Conservation (phyloP, 2,797 vertebrate genomes). For the Protonibea diacanthus region DNA sequence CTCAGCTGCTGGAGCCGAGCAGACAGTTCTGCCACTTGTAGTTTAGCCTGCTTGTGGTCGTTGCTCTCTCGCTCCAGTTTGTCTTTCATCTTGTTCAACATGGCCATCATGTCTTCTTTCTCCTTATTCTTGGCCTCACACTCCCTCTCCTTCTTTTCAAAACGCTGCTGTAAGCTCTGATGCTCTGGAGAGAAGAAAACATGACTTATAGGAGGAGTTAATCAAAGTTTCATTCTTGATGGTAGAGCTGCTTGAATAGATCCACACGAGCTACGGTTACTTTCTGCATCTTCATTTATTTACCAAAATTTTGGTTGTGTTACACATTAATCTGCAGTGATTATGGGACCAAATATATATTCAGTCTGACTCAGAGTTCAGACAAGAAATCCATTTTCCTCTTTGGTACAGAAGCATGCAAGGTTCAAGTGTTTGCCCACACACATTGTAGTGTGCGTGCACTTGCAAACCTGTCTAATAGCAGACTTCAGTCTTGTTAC, state of each 20-base stretch:
- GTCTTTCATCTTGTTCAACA: slow-evolving; percentile 96
- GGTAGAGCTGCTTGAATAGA: neutral
- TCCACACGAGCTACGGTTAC: neutral
- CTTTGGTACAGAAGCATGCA: neutral
- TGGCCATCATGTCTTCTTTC: slow-evolving; percentile 96
- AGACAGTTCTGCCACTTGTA: slow-evolving; percentile 88
- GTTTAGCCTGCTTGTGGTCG: slow-evolving; percentile 91
- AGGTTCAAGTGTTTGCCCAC: neutral
- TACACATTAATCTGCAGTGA: neutral
- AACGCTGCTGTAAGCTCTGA: slow-evolving; percentile 91
- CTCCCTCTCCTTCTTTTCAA: slow-evolving; percentile 95
- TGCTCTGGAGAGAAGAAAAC: slow-evolving; percentile 86
- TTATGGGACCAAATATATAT: neutral
- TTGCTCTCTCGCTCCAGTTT: slow-evolving; percentile 93
- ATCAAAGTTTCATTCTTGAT: neutral
- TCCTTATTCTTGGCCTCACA: slow-evolving; percentile 96
- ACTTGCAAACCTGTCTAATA: no score
- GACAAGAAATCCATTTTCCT: neutral
- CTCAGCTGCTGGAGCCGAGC: slow-evolving; percentile 90
- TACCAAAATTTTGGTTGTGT: neutral
- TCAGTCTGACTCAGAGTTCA: neutral
- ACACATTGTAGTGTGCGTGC: neutral
- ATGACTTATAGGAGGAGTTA: neutral
- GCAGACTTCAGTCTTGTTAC: no score
- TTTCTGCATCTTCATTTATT: neutral